phyloP scores from a whole-genome alignment of 2,888 invertebrate genomes.

The Thymelicus sylvestris region DNA sequence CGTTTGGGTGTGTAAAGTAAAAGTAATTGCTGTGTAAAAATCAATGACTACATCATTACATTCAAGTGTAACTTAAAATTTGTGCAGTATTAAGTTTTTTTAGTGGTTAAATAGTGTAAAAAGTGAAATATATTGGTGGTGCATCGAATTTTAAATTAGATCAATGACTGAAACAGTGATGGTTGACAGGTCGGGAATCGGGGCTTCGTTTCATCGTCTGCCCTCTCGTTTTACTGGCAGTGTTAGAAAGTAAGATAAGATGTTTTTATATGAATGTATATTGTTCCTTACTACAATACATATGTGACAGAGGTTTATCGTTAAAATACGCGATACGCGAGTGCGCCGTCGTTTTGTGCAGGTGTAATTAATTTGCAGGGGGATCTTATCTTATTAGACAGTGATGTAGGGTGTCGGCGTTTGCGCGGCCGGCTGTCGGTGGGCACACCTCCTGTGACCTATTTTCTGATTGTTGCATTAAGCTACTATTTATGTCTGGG shows the following conservation, averaged over 20 bases:
- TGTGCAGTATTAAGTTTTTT: background rate
- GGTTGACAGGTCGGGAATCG: conserved; percentile 67
- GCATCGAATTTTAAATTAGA: conserved; percentile 61
- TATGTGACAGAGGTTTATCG: conserved; percentile 22
- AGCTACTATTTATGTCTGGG: conserved; percentile 78
- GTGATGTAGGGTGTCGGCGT: conserved; percentile 58
- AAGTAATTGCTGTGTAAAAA: conserved; percentile 10
- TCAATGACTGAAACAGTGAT: conserved; percentile 70
- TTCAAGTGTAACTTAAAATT: conserved; percentile 14
- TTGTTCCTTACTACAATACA: conserved; percentile 44
- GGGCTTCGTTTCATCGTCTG: conserved; percentile 63
- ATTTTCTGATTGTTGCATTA: conserved; percentile 83
- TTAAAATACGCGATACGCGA: conserved; percentile 46
- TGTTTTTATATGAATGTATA: conserved; percentile 53
- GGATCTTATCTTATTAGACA: conserved; percentile 62
- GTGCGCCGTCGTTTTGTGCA: conserved; percentile 39
- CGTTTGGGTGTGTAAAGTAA: conserved; percentile 23
- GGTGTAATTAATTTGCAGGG: conserved; percentile 60
- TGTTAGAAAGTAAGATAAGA: conserved; percentile 66
- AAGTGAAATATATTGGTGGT: conserved; percentile 44
- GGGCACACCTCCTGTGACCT: conserved; percentile 84
- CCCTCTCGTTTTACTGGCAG: conserved; percentile 61
- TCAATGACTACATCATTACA: conserved; percentile 2
- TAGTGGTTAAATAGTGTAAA: conserved; percentile 9
- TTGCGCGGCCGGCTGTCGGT: conserved; percentile 71